A percentile compares a stretch with the other conserved stretches of the same genome.
phyloP scores from a whole-genome alignment of 2,797 vertebrate genomes.

The Bradypodion pumilum region DNA sequence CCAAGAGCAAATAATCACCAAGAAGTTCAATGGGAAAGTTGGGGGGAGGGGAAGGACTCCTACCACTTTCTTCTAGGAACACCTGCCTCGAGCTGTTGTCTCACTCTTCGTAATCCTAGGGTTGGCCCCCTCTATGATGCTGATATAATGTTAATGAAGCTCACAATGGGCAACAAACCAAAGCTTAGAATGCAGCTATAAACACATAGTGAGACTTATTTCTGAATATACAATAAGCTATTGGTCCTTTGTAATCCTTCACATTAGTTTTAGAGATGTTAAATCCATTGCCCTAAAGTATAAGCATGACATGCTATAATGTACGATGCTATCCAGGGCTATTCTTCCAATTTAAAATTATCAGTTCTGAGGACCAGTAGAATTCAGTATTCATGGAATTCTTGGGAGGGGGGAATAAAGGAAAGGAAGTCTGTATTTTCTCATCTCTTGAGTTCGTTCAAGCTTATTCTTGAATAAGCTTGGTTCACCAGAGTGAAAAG shows the following conservation, averaged over 20 bases:
- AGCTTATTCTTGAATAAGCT: neutral
- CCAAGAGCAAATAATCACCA: neutral
- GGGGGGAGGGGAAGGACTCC: too few species aligned
- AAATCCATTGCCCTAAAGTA: neutral
- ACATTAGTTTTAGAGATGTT: neutral
- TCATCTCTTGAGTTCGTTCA: conserved; percentile 9
- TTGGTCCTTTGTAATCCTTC: neutral
- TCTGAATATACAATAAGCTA: neutral
- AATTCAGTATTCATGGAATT: neutral
- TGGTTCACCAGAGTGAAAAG: conserved; percentile 23
- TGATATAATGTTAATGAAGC: too few species aligned
- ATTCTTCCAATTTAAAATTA: neutral
- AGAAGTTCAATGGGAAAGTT: neutral
- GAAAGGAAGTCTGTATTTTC: conserved; percentile 11
- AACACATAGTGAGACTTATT: neutral
- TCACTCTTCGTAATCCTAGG: neutral
- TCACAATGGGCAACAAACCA: neutral
- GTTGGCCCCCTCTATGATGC: neutral
- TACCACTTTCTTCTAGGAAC: neutral
- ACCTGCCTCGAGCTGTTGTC: neutral
- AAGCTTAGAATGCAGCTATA: neutral
- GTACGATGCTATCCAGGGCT: neutral
- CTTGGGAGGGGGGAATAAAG: conserved; percentile 1
- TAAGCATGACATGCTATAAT: neutral
- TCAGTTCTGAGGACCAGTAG: neutral